A percentile compares a stretch with the other conserved stretches of the same genome.
Conservation (phyloP, 2,888 invertebrate species). For the Chalcosyrphus nemorum region DNA sequence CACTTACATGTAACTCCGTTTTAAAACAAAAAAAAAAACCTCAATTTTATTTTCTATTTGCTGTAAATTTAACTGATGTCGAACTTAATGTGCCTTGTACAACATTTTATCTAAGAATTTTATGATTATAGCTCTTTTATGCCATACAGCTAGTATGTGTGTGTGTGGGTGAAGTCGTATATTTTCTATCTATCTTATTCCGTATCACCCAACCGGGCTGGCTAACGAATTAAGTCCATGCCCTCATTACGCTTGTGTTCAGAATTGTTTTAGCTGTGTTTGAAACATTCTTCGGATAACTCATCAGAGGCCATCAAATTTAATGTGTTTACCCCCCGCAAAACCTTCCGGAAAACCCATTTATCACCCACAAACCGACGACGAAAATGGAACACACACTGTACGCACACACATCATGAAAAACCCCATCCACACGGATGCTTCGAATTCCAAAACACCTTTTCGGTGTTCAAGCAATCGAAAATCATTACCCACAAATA, state of each 20-base stretch:
- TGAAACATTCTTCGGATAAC: constrained; percentile 24
- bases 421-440: constrained; percentile 13
- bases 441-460: constrained; percentile 57
- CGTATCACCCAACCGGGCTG: constrained; percentile 1
- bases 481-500: constrained; percentile 48
- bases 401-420: constrained; percentile 9
- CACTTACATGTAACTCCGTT: background rate
- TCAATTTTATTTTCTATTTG: background rate
- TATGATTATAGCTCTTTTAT: constrained; percentile 36
- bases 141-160: too few species aligned
- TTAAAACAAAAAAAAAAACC: background rate
- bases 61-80: background rate
- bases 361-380: background rate
- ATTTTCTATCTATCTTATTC: background rate
- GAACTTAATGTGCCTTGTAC: constrained; percentile 15
- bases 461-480: constrained; percentile 55
- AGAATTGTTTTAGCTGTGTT: constrained; percentile 20
- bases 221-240: constrained; percentile 13
- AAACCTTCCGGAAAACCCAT: background rate
- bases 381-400: background rate
- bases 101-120: constrained; percentile 31
- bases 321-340: constrained; percentile 27
- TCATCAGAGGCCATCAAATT: constrained; percentile 51
- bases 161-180: background rate
- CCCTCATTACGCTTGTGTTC: constrained; percentile 27